Evolutionary conservation across 1,140 invertebrate species (phyloP).

Genomic region (Papilio machaon): DNA sequence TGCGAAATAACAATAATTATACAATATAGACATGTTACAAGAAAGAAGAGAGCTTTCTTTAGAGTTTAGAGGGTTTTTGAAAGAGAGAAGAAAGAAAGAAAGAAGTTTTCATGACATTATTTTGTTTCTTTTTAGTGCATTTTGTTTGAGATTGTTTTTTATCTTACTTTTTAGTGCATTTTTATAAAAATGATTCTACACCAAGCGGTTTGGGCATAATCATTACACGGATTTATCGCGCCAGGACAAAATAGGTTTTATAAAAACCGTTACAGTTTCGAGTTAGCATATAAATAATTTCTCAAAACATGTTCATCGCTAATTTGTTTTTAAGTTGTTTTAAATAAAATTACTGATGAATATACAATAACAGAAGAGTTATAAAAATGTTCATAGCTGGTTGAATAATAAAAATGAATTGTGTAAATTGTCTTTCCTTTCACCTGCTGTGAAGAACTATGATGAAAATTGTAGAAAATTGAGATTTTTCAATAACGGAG

Average conservation of each 20-base stretch:
- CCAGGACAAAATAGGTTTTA: neutral
- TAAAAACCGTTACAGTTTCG: neutral
- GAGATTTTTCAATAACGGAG: neutral
- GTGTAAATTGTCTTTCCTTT: neutral
- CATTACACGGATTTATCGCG: neutral
- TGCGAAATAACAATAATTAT: no score
- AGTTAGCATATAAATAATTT: no score
- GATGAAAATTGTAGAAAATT: neutral
- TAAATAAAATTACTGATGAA: no score
- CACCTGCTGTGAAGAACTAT: neutral
- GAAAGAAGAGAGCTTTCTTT: no score
- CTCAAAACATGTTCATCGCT: no score
- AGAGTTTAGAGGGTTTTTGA: no score
- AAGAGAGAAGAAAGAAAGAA: no score
- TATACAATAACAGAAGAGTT: neutral
- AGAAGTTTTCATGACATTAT: no score
- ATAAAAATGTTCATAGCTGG: neutral
- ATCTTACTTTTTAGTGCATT: neutral
- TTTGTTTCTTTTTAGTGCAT: no score
- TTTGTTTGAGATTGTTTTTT: no score
- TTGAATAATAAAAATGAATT: neutral
- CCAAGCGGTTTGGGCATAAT: neutral
- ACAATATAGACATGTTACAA: no score
- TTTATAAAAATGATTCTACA: constrained; percentile 1
- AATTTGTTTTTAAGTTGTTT: no score